Evolutionary conservation across 2,888 invertebrate genomes (phyloP), one percentile per base, ranked within the genome.

Genomic region (Lasioglossum morio): DNA sequence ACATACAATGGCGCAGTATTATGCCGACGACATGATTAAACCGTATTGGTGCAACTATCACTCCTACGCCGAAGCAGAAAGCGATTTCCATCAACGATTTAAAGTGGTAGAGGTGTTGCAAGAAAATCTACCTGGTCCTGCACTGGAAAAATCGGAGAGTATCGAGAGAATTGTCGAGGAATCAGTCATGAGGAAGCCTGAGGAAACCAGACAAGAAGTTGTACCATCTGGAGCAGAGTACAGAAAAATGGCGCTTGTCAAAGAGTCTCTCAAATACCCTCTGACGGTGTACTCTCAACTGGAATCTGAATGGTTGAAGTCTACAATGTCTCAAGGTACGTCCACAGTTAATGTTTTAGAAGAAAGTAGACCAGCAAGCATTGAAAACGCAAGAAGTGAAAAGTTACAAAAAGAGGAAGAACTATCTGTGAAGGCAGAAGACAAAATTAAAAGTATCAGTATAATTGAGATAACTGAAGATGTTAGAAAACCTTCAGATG

Each of bases 31-130:
- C 76, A 77, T 92, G n/a, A 89, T 90, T 5, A 93, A 92, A 83
- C 88, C 93, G 30, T 94, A 95, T 82, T 93, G 92, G 91, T 43
- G 91, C 4, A 91, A 95, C 83, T 92, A 94, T 89, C 93, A 92
- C 48, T 60, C 79, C 46, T 93, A 94, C 57, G 88, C 89, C 34
- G 75, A 89, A 14, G 95, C 95, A 27, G 95, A 95, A 81, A 89
- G 77, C 43, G 80, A 93, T 76, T 94, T 95, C 69, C 77, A 95
- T 79, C 85, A 83, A 34, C 87, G 88, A 57, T 94, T 92, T 78
- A 94, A 91, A 81, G 91, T 94, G 1, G 87, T 94, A 2, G 87
- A 92, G 87, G 72, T 92, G 4, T 53, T 92, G 7, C 81, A 93
- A 82, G 91, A 93, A 83, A 88, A 88, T 43, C 72, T 86, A 16